phyloP scores from a whole-genome alignment of 2,113 vertebrate species.

The Myiopsitta monachus region DNA sequence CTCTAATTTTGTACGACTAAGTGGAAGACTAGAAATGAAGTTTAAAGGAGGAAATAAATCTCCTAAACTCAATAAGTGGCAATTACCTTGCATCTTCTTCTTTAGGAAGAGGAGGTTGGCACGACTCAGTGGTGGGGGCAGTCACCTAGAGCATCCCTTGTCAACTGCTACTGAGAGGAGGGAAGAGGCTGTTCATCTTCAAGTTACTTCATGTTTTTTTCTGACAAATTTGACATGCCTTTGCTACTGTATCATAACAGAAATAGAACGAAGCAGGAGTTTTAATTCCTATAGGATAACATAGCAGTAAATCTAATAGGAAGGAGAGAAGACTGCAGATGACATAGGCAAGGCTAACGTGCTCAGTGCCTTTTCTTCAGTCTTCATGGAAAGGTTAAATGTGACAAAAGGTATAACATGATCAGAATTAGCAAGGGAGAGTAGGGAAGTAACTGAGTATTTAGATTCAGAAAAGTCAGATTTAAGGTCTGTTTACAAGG shows the following conservation, averaged over 20 bases:
- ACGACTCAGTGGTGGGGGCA: background rate
- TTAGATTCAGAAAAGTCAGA: background rate
- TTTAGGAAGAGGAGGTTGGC: background rate
- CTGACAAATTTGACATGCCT: background rate
- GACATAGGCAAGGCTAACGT: background rate
- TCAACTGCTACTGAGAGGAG: background rate
- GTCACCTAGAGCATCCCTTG: background rate
- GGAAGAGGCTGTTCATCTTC: background rate
- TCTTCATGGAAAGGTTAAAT: background rate
- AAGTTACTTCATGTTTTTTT: background rate
- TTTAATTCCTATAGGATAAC: background rate
- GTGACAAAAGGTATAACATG: background rate
- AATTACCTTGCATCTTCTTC: background rate
- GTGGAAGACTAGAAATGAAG: background rate
- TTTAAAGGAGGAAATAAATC: background rate
- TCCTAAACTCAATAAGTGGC: background rate
- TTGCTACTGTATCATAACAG: background rate
- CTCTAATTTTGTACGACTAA: constrained; percentile 20
- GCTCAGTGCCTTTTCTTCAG: background rate
- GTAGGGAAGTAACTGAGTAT: background rate
- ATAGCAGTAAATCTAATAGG: background rate
- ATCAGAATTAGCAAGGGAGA: background rate
- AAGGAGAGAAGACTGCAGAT: background rate
- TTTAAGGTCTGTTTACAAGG: background rate
- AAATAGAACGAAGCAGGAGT: background rate